phyloP scores from a whole-genome alignment of 2,888 invertebrate genomes.

The Morpho achilles region DNA sequence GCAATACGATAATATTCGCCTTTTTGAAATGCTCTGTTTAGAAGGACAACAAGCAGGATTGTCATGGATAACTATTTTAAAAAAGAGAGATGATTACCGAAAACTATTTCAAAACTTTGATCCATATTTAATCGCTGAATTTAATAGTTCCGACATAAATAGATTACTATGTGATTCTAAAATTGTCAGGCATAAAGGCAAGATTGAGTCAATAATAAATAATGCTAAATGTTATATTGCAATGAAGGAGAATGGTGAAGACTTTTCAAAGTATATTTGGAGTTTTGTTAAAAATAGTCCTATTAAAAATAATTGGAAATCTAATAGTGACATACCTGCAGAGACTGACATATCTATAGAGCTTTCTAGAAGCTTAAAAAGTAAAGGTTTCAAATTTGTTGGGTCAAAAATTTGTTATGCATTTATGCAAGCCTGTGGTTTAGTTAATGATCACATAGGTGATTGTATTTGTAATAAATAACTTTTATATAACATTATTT shows the following conservation, averaged over 20 bases:
- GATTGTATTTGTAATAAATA: slow-evolving; percentile 38
- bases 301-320: slow-evolving; percentile 49
- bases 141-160: slow-evolving; percentile 41
- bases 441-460: slow-evolving; percentile 59
- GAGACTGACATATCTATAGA: slow-evolving; percentile 43
- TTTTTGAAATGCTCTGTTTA: slow-evolving; percentile 68
- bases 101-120: slow-evolving; percentile 50
- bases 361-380: slow-evolving; percentile 55
- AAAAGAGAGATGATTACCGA: slow-evolving; percentile 57
- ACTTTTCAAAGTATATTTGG: slow-evolving; percentile 61
- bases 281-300: slow-evolving; percentile 53
- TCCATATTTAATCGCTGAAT: slow-evolving; percentile 44
- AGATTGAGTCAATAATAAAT: slow-evolving; percentile 57
- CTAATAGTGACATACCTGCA: slow-evolving; percentile 46
- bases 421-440: slow-evolving; percentile 71
- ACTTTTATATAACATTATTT: too few relatives aligned
- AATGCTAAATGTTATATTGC: slow-evolving; percentile 55
- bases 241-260: slow-evolving; percentile 50
- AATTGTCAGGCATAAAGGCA: slow-evolving; percentile 56
- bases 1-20: slow-evolving; percentile 39
- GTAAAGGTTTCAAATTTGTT: slow-evolving; percentile 58
- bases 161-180: slow-evolving; percentile 37
- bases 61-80: slow-evolving; percentile 64
- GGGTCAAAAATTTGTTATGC: slow-evolving; percentile 65
- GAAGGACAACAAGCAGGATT: slow-evolving; percentile 71